phyloP scores from a whole-genome alignment of 2,888 invertebrate genomes.

The Tetropium fuscum region DNA sequence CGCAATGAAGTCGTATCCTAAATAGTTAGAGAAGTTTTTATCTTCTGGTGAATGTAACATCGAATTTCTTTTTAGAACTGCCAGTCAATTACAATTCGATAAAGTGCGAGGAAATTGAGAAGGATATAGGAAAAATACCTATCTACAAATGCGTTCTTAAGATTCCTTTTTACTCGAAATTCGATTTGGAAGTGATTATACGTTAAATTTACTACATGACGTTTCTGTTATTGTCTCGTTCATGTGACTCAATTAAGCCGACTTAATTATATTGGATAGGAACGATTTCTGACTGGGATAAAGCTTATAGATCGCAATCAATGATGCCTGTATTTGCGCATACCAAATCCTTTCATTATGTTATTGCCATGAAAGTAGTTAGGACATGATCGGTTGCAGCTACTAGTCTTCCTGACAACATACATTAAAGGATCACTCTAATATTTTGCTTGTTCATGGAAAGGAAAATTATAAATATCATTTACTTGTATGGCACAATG shows the following conservation, averaged over 20 bases:
- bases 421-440: no score
- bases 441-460: no score
- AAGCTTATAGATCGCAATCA: no score
- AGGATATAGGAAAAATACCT: constrained; percentile 49
- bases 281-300: no score
- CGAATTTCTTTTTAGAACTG: constrained; percentile 44
- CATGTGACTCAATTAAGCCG: constrained; percentile 20
- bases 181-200: constrained; percentile 46
- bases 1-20: constrained; percentile 36
- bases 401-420: no score
- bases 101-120: constrained; percentile 56
- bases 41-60: constrained; percentile 37
- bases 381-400: no score
- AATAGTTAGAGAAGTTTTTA: constrained; percentile 40
- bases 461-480: no score
- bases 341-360: no score
- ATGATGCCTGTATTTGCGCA: no score
- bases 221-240: constrained; percentile 34
- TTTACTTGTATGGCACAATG: no score
- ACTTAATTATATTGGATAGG: neutral
- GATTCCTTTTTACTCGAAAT: constrained; percentile 42
- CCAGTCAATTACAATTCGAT: constrained; percentile 58
- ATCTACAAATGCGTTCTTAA: constrained; percentile 48
- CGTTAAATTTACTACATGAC: constrained; percentile 35
- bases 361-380: no score